Evolutionary conservation across 2,113 vertebrate genomes (phyloP), one percentile per base, ranked within the genome.

Genomic region (Nipponia nippon): DNA sequence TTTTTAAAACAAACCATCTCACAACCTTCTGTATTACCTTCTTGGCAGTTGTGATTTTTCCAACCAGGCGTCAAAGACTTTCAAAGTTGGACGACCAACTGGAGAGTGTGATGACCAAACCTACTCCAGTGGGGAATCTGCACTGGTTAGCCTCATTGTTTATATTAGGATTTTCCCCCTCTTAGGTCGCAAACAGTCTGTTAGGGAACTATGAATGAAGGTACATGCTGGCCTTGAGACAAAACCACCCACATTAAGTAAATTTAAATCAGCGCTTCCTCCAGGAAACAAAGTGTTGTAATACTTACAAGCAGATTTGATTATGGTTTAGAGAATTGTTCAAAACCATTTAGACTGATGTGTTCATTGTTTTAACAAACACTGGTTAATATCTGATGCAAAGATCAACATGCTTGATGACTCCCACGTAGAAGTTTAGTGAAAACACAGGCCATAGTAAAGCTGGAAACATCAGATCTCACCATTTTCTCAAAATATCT

Each of bases 251-350:
- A 96, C 90, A 90, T 70, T 30, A 90, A 90, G 52, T 70, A 91
- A 85, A 90, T 91, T 88, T 77, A 83, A 83, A 91, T 70, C 91
- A 90, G 62, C 44, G 58, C 59, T 91, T 94, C 89, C 91, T 94
- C 62, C 63, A 93, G 75, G 62, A 94, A 91, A 83, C 67, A 87
- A 87, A 92, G 78, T 53, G 49, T 72, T 93, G 70, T 55, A 73
- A 83, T 92, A 90, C 76, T 96, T 94, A 93, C 53, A 95, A 83
- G 49, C n/a, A 94, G 78, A 77, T 95, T 77, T 89, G 67, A 89
- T 90, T 83, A 73, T 10, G 38, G 72, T 90, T 92, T 89, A 66
- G 55, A 66, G 59, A 77, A 87, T 7, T 95, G 34, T 94, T 93
- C 81, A 81, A 94, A 88, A 11, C 46, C 42, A 86, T 83, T 62